phyloP scores from a whole-genome alignment of 2,113 vertebrate genomes.

The Terrapene triunguis region DNA sequence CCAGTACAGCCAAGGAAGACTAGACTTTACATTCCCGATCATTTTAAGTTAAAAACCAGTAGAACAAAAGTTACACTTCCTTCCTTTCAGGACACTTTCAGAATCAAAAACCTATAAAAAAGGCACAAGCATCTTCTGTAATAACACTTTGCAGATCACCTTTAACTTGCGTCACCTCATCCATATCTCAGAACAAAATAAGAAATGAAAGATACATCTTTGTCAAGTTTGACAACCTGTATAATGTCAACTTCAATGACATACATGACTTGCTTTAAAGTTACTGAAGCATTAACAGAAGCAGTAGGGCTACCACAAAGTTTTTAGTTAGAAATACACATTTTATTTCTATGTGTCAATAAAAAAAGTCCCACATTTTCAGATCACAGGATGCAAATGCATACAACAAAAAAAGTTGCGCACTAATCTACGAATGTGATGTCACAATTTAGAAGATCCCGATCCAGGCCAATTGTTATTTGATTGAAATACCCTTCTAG shows the following conservation, averaged over 20 bases:
- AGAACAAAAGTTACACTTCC: neutral
- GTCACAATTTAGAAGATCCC: slow-evolving; percentile 73
- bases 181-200: neutral
- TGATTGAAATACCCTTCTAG: slow-evolving; percentile 78
- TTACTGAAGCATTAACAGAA: neutral
- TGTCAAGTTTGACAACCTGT: accelerated
- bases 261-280: neutral
- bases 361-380: slow-evolving; percentile 78
- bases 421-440: slow-evolving; percentile 77
- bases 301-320: slow-evolving; percentile 60
- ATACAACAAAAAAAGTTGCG: slow-evolving; percentile 74
- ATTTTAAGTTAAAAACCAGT: neutral
- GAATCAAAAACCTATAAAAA: neutral
- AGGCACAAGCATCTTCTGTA: neutral
- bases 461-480: slow-evolving; percentile 75
- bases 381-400: slow-evolving; percentile 81
- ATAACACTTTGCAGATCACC: neutral
- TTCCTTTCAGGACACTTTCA: neutral
- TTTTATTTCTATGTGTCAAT: slow-evolving; percentile 83
- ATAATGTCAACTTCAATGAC: accelerated
- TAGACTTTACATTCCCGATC: neutral
- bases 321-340: slow-evolving; percentile 82
- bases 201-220: neutral
- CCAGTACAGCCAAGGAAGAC: neutral
- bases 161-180: neutral